Evolutionary conservation across 2,113 vertebrate species (phyloP).

Genomic region (Nestor notabilis): DNA sequence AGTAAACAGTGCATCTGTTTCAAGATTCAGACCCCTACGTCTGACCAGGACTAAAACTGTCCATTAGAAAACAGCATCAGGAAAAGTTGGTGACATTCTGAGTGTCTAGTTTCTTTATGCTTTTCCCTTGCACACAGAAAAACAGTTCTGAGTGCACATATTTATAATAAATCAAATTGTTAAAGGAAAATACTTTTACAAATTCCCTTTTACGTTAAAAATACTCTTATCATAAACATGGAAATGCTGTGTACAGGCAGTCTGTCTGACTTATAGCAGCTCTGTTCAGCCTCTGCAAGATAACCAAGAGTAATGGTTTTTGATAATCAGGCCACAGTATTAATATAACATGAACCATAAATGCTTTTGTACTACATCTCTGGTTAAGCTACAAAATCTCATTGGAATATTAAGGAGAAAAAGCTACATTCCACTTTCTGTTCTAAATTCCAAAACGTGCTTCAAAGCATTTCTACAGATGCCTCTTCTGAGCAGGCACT

Average conservation of each 20-base stretch:
- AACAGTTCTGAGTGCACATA: constrained; percentile 57
- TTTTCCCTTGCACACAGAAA: constrained; percentile 19
- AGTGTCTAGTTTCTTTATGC: constrained; percentile 55
- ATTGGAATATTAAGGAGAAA: constrained; percentile 79
- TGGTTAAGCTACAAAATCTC: constrained; percentile 79
- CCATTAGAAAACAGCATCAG: constrained; percentile 41
- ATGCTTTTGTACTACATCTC: constrained; percentile 71
- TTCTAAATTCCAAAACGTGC: constrained; percentile 46
- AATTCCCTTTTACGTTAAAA: constrained; percentile 73
- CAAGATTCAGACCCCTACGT: constrained; percentile 58
- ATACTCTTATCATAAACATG: constrained; percentile 72
- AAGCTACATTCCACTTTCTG: constrained; percentile 60
- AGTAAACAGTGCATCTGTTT: constrained; percentile 58
- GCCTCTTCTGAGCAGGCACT: background rate
- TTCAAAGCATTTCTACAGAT: constrained; percentile 45
- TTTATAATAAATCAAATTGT: constrained; percentile 71
- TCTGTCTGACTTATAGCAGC: constrained; percentile 76
- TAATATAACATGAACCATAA: constrained; percentile 85
- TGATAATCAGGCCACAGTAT: constrained; percentile 83
- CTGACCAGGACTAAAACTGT: constrained; percentile 72
- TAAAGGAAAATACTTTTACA: constrained; percentile 77
- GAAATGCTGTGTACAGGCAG: constrained; percentile 68
- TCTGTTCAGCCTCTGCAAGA: constrained; percentile 71
- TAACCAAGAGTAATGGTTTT: constrained; percentile 83
- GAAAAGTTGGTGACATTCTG: constrained; percentile 59